These are phyloP conservation scores for Volucella inflata DNA, from an alignment of 2,888 invertebrate species.

Conservation along the genomic window DNA sequence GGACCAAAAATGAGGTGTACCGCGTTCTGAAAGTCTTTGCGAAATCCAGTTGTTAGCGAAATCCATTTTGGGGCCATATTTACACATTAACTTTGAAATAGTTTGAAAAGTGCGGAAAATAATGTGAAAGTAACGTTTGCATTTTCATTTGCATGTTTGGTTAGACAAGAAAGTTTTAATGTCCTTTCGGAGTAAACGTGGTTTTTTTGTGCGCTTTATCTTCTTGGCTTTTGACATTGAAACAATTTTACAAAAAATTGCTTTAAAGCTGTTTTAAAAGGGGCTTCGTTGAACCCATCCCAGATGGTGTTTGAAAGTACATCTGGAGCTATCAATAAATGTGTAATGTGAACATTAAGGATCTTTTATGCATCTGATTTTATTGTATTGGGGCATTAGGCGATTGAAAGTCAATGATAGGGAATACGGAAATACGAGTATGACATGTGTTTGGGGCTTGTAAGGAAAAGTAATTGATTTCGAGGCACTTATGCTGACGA, in stretches of 20 bases:
- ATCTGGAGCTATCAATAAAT: conserved; percentile 46
- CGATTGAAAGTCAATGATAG: conserved; percentile 60
- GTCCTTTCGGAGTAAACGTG: not conserved
- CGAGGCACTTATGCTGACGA: not conserved
- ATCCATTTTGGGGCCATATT: conserved; percentile 34
- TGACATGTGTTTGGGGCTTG: conserved; percentile 14
- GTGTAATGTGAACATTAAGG: conserved; percentile 48
- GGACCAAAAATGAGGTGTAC: conserved; percentile 27
- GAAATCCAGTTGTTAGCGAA: conserved; percentile 27
- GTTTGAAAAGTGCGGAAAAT: conserved; percentile 39
- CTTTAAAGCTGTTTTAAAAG: too few species aligned
- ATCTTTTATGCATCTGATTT: conserved; percentile 32
- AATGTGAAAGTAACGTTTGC: conserved; percentile 22
- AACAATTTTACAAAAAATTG: too few species aligned
- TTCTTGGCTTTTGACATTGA: too few species aligned
- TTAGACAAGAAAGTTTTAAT: conserved; percentile 4
- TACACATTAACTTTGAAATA: conserved; percentile 40
- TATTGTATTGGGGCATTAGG: conserved; percentile 51
- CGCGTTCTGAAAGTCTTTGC: not conserved
- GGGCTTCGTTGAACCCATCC: too few species aligned
- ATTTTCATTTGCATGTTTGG: conserved; percentile 24
- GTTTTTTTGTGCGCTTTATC: not conserved
- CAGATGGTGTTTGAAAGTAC: too few species aligned
- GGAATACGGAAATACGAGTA: conserved; percentile 8
- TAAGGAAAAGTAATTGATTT: not conserved